phyloP scores from a whole-genome alignment of 64 coral and sea anemone species.

The Pachyseris speciosa region DNA sequence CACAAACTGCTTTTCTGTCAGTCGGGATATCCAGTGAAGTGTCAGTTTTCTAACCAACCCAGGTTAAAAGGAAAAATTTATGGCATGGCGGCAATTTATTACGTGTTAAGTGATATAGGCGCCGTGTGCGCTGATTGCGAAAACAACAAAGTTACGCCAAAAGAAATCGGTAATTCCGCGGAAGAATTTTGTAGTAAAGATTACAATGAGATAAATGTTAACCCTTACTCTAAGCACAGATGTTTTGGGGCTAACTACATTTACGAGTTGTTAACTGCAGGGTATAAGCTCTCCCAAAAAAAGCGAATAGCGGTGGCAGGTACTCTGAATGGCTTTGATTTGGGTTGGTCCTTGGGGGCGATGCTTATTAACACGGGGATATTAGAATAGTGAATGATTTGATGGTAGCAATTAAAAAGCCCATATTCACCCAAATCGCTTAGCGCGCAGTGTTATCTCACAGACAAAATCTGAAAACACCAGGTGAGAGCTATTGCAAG shows the following conservation, averaged over 20 bases:
- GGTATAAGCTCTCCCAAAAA: not conserved
- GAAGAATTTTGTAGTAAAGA: not conserved
- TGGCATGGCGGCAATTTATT: not conserved
- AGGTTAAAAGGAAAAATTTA: constrained; percentile 33
- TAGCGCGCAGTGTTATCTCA: too few relatives aligned
- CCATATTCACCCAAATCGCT: too few relatives aligned
- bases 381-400: not conserved
- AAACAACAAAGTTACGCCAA: not conserved
- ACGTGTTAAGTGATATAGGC: constrained; percentile 16
- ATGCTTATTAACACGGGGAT: not conserved
- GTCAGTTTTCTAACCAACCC: constrained; percentile 26
- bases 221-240: not conserved
- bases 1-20: constrained; percentile 22
- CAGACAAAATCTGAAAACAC: too few relatives aligned
- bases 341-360: constrained; percentile 46
- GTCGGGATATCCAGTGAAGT: not conserved
- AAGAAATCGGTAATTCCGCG: not conserved
- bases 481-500: too few relatives aligned
- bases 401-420: too few relatives aligned
- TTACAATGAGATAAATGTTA: not conserved
- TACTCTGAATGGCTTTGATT: constrained; percentile 30
- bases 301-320: not conserved
- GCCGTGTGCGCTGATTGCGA: not conserved
- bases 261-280: constrained; percentile 15
- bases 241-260: constrained; percentile 65